These are phyloP conservation scores for Anhinga rufa DNA, from an alignment of 2,113 vertebrate species.

Conservation along the genomic window DNA sequence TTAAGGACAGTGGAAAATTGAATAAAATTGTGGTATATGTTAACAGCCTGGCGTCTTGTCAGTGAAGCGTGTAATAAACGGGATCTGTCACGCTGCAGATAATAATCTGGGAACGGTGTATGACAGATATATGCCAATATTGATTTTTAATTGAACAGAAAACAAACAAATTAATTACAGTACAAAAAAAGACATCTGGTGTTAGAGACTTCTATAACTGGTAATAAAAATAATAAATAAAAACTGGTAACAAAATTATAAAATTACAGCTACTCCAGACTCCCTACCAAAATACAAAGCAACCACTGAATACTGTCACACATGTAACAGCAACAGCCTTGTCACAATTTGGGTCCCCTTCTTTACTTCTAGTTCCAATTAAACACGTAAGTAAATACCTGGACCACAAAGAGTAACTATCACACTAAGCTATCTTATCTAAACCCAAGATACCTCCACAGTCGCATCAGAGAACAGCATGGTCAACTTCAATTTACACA, in stretches of 20 bases:
- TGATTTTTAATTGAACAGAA: not conserved
- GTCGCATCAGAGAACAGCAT: fast-evolving
- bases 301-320: not conserved
- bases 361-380: not conserved
- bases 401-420: not conserved
- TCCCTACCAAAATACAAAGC: not conserved
- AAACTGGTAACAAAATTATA: too few species aligned
- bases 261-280: not conserved
- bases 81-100: too few species aligned
- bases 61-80: too few species aligned
- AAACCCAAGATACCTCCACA: not conserved
- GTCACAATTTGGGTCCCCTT: not conserved
- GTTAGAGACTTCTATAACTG: not conserved
- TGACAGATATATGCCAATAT: not conserved
- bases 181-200: not conserved
- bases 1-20: too few species aligned
- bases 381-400: not conserved
- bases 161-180: not conserved
- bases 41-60: too few species aligned
- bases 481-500: not conserved
- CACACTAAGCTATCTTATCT: not conserved
- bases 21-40: too few species aligned
- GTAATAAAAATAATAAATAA: not conserved
- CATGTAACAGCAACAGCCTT: not conserved
- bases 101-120: too few species aligned